Conservation (phyloP, 2,113 vertebrate species). For the Phalacrocorax pelagicus region DNA sequence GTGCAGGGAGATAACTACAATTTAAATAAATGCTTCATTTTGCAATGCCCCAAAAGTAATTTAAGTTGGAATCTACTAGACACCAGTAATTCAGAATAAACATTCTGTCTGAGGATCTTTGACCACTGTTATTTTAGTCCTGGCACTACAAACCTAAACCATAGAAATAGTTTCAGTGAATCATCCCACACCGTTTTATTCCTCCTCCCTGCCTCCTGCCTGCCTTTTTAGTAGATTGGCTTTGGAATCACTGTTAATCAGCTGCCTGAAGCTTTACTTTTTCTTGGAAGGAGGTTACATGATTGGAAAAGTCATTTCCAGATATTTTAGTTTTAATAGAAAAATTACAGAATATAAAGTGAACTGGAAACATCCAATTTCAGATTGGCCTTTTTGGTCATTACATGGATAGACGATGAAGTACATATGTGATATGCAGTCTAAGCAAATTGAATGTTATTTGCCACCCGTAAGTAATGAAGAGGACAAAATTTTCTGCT, state of each 20-base stretch:
- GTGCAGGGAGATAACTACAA: neutral
- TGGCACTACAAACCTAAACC: neutral
- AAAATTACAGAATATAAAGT: neutral
- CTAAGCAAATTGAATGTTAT: neutral
- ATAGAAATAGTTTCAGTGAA: conserved; percentile 9
- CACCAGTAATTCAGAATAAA: conserved; percentile 23
- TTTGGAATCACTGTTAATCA: neutral
- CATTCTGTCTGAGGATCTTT: conserved; percentile 17
- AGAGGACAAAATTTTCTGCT: neutral
- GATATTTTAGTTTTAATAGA: neutral
- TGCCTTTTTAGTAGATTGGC: neutral
- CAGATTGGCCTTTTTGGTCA: neutral
- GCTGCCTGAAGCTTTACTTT: neutral
- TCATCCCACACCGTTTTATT: neutral
- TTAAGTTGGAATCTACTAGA: conserved; percentile 23
- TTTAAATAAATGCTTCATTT: conserved; percentile 35
- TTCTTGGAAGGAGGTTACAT: neutral
- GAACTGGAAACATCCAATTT: neutral
- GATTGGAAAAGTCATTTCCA: neutral
- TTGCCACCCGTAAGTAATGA: neutral
- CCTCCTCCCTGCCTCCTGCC: accelerated
- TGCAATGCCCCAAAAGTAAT: neutral
- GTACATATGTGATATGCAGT: neutral
- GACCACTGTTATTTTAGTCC: conserved; percentile 14
- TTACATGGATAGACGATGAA: neutral